Percentiles rank a stretch among this genome's conserved stretches.
Conservation (phyloP, 2,888 invertebrate species). For the Drosophila birchii region DNA sequence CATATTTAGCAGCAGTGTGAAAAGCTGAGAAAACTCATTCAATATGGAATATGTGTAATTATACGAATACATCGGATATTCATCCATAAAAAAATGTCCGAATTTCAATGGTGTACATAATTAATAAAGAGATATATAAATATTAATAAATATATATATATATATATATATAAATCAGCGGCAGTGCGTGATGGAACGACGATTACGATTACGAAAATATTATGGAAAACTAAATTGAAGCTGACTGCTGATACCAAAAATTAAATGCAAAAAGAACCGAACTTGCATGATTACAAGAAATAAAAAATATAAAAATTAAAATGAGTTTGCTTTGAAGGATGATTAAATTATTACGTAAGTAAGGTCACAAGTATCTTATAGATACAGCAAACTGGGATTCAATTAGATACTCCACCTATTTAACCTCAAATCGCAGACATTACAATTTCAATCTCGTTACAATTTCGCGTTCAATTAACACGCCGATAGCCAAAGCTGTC, state of each 20-base stretch:
- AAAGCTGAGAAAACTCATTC: constrained; percentile 39
- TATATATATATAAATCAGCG: constrained; percentile 27
- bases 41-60: constrained; percentile 45
- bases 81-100: constrained; percentile 21
- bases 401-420: constrained; percentile 14
- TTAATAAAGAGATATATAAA: constrained; percentile 27
- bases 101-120: constrained; percentile 47
- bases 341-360: not conserved
- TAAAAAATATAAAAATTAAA: constrained; percentile 35
- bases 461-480: constrained; percentile 61
- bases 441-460: constrained; percentile 53
- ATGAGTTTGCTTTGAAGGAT: not conserved
- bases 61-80: constrained; percentile 34
- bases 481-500: constrained; percentile 50
- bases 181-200: constrained; percentile 28
- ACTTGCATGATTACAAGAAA: constrained; percentile 35
- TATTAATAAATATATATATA: constrained; percentile 15
- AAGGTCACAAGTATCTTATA: not conserved
- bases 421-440: constrained; percentile 29
- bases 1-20: constrained; percentile 32
- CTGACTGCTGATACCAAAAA: constrained; percentile 56
- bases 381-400: constrained; percentile 6
- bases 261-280: constrained; percentile 61
- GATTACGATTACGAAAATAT: constrained; percentile 29
- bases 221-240: constrained; percentile 52